Evolutionary conservation across 2,113 vertebrate genomes (phyloP).

Genomic region (Candoia aspera): DNA sequence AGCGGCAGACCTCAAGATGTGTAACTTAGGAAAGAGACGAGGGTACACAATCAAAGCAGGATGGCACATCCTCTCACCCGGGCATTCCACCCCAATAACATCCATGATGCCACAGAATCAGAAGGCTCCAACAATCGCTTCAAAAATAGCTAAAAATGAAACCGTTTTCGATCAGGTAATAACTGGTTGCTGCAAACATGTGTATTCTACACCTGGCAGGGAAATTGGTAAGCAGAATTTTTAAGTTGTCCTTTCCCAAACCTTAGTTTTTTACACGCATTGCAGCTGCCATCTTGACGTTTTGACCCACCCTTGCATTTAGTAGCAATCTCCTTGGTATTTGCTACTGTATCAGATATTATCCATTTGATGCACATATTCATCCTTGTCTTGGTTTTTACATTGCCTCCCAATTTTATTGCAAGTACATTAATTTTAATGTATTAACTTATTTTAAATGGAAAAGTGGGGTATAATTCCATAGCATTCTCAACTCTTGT

Average conservation of each 20-base stretch:
- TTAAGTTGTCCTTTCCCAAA: background rate
- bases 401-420: background rate
- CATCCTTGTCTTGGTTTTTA: background rate
- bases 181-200: background rate
- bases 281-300: background rate
- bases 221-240: background rate
- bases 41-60: background rate
- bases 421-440: background rate
- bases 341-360: too few species aligned
- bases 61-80: background rate
- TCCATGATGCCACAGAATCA: background rate
- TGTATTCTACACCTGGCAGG: background rate
- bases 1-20: background rate
- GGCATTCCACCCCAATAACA: background rate
- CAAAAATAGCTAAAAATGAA: conserved; percentile 8
- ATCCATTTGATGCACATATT: background rate
- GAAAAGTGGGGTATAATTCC: background rate
- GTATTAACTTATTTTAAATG: background rate
- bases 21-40: background rate
- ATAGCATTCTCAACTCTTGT: too few species aligned
- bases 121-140: background rate
- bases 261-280: background rate
- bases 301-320: too few species aligned
- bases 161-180: background rate
- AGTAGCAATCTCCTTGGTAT: too few species aligned